Percentiles rank a stretch among this genome's conserved stretches.
These are phyloP conservation scores for Hoplodrina ambigua DNA, from an alignment of 2,888 invertebrate genomes.

Conservation along the genomic window DNA sequence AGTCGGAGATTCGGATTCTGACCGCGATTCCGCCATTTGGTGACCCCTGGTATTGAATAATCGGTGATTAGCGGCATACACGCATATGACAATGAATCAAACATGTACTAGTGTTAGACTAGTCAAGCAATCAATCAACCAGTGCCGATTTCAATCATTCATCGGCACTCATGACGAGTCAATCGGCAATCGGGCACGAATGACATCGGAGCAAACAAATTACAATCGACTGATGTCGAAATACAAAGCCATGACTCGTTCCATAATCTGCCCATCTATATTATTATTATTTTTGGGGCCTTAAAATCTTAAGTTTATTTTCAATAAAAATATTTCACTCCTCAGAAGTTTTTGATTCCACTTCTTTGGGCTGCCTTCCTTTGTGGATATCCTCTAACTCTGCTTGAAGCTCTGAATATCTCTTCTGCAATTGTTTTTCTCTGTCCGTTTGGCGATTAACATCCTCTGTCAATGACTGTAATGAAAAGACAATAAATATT, in stretches of 20 bases:
- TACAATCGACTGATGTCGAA: not conserved
- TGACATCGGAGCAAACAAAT: not conserved
- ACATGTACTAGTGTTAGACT: not conserved
- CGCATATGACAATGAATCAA: not conserved
- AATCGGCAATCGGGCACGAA: not conserved
- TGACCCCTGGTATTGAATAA: too few species aligned
- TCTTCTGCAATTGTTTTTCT: slow-evolving; percentile 96
- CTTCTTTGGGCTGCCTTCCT: slow-evolving; percentile 70
- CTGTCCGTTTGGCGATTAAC: slow-evolving; percentile 97
- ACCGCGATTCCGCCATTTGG: too few species aligned
- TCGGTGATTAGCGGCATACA: not conserved
- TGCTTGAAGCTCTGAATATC: slow-evolving; percentile 94
- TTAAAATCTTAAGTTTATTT: slow-evolving; percentile 10
- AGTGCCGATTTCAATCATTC: not conserved
- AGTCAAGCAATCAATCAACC: not conserved
- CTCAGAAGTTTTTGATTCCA: slow-evolving; percentile 62
- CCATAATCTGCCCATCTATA: not conserved
- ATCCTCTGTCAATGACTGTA: slow-evolving; percentile 96
- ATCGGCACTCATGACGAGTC: not conserved
- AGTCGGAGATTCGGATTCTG: too few species aligned
- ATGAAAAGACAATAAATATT: slow-evolving; percentile 27
- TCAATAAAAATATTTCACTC: slow-evolving; percentile 57
- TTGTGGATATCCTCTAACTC: slow-evolving; percentile 89
- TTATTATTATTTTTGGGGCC: not conserved
- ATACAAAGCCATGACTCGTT: slow-evolving; percentile 19